These are phyloP conservation scores for Fissipunctia ypsillon DNA, from an alignment of 2,888 invertebrate species.

Conservation along the genomic window DNA sequence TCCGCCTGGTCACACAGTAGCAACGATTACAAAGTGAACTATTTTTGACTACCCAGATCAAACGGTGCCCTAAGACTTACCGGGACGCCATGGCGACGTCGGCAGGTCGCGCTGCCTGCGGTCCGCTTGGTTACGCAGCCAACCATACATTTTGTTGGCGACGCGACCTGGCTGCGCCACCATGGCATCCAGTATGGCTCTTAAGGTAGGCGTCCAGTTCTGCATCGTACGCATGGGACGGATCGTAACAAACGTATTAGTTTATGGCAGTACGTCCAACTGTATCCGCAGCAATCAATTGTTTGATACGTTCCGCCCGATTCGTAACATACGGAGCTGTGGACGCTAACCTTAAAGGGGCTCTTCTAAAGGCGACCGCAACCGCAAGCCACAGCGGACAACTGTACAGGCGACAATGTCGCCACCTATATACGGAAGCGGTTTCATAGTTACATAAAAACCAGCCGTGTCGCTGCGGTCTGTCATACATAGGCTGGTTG, in stretches of 20 bases:
- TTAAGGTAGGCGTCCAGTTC: background rate
- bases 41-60: slow-evolving; percentile 47
- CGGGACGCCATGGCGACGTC: too few relatives aligned
- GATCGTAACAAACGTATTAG: background rate
- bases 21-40: slow-evolving; percentile 31
- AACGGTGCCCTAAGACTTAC: slow-evolving; percentile 7
- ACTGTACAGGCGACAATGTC: background rate
- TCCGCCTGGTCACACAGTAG: slow-evolving; percentile 63
- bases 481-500: background rate
- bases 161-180: too few relatives aligned
- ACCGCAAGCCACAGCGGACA: background rate
- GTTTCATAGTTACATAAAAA: background rate
- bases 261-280: background rate
- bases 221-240: background rate
- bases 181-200: too few relatives aligned
- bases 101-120: too few relatives aligned
- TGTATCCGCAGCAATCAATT: background rate
- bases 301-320: too few relatives aligned
- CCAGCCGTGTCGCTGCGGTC: background rate
- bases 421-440: too few relatives aligned
- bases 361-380: background rate
- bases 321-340: too few relatives aligned
- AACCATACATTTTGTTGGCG: too few relatives aligned
- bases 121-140: too few relatives aligned
- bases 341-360: background rate